Base-by-base conservation (phyloP, 2,888 invertebrate genomes). In the Phrixothrix hirtus region DNA sequence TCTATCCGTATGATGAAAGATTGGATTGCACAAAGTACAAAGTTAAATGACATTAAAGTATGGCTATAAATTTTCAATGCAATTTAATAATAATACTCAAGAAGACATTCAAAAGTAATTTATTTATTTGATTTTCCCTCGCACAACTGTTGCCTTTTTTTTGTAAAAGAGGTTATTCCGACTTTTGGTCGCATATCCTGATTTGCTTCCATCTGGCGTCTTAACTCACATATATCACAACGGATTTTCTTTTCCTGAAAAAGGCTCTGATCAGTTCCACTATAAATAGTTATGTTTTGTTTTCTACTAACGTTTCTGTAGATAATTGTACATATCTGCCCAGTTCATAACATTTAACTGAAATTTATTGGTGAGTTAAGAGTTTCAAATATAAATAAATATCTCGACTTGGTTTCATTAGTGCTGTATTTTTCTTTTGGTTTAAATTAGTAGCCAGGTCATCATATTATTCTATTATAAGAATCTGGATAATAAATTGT, bases 121-220 rank as follows among this genome's bases (percentile, higher is more conserved):
- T 69, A 70, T 70, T 68, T 65, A 67, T 69, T 69, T 69, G 69
- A 69, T 70, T 69, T 69, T 67, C 69, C 65, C 65, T 62, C 64
- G 61, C 67, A 63, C 61, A 57, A 62, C 61, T 59, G 56, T 50
- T 61, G 57, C 61, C 42, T 42, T 44, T 63, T 67, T 68, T 68
- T 69, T 67, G 25, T 6, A 12, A 14, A 13, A 27, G 12, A 64
- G 60, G 58, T 58, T 60, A 50, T 37, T 46, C 42, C 43, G 37
- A 53, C 51, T 48, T 42, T 42, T 38, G 43, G 45, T 68, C 61
- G 69, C 69, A 69, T 69, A 70, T 71, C 71, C 70, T 70, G 69
- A 70, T 71, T 70, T 71, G 67, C 68, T 66, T 59, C 59, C 62
- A 61, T 34, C 36, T 36, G 46, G 27, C 27, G 29, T 63, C 57